Percentiles rank a stretch among this genome's conserved stretches.
Evolutionary conservation across 2,113 vertebrate species (phyloP).

Genomic region (Engraulis encrasicolus): DNA sequence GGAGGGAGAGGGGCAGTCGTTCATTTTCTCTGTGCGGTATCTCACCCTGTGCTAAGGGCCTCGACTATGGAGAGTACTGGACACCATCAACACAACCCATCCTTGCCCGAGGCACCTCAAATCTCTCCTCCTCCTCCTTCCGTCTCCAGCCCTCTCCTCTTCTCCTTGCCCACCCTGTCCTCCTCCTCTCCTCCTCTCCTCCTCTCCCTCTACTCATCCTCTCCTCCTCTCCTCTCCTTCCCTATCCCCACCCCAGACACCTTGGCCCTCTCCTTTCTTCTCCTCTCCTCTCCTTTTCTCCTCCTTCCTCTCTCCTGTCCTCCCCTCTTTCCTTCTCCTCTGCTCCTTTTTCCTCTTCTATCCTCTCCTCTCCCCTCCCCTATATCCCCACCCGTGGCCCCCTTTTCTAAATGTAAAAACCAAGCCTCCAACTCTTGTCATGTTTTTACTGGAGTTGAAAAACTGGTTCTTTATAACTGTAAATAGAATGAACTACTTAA

Average conservation of each 20-base stretch:
- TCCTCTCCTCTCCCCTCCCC: background rate
- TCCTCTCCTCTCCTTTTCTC: background rate
- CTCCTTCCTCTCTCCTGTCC: background rate
- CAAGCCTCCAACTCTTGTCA: constrained; percentile 43
- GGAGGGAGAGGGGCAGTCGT: background rate
- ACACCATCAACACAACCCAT: constrained; percentile 21
- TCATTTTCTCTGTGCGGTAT: constrained; percentile 33
- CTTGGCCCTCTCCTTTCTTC: no score
- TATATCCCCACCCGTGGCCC: background rate
- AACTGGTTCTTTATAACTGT: constrained; percentile 32
- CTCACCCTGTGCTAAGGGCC: constrained; percentile 35
- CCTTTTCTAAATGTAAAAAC: constrained; percentile 19
- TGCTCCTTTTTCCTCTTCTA: no score
- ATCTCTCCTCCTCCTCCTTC: background rate
- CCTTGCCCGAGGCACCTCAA: background rate
- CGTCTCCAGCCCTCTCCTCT: background rate
- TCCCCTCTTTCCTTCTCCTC: no score
- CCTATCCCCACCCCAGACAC: no score
- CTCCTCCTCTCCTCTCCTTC: no score
- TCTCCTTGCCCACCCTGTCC: background rate
- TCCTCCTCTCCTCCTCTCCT: background rate
- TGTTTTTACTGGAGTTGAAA: constrained; percentile 28
- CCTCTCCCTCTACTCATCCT: no score
- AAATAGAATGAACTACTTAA: constrained; percentile 36
- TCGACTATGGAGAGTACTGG: constrained; percentile 24